Base-by-base conservation (phyloP, 2,113 vertebrate species). In the Datnioides undecimradiatus region DNA sequence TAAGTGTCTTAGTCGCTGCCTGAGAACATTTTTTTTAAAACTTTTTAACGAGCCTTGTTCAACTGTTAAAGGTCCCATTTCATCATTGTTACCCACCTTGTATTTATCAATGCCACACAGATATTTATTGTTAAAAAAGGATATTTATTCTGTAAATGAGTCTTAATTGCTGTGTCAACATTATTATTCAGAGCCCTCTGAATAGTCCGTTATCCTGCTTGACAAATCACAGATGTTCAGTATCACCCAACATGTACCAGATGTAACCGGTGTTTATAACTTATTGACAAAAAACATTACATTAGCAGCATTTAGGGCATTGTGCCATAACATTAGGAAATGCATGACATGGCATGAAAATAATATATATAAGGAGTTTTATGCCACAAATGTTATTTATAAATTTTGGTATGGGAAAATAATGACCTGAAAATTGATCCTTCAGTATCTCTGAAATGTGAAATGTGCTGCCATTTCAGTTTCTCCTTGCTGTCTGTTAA, bases 121-220 rank as follows among this genome's bases (percentile, higher is more conserved):
- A 79, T 91, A 90, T 90, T 91, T 92, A 91, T 83, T 87, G 79
- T 49, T 73, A 63, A 70, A 48, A 73, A 66, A 41, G 27, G 85
- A 65, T 84, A 76, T 84, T 73, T 83, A 79, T 83, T 86, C 62
- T 65, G 57, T 52, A 72, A 69, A 40, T 13, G 33, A 79, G 81
- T 88, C 68, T 79, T 88, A 75, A 65, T 64, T 38, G 65, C 62
- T 80, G 68, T 85, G 36, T 72, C 76, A 13, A 45, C 63, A n/a
- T 60, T 9, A 79, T 43, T 82, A 51, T 70, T 27, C 63, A 48
- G 34, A 79, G 25, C 33, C 52, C 16, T 74, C 52, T 3, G 4
- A 45, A 27, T 14, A 62, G n/a, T 69, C 43, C 31, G 12, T 65
- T 57, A 29, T 49, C 36, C 29, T 76, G 77, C 79, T 83, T 73